A percentile compares a stretch with the other conserved stretches of the same genome.
Evolutionary conservation across 2,888 invertebrate genomes (phyloP).

Genomic region (Trileptium ribeirensis): DNA sequence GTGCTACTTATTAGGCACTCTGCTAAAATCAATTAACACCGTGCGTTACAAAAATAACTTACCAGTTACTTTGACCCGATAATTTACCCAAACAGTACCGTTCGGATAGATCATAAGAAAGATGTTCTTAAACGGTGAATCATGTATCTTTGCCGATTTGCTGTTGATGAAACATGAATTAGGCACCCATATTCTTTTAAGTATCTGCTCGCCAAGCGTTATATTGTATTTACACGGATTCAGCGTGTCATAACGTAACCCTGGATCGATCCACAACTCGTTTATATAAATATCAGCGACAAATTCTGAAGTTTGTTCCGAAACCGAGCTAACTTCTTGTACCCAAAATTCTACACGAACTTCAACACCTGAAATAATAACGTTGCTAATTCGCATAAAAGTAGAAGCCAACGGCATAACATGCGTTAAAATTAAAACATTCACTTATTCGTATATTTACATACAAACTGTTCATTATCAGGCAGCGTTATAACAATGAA

Average conservation of each 20-base stretch:
- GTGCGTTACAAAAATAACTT: no score
- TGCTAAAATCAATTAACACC: no score
- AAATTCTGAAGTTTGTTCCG: constrained; percentile 49
- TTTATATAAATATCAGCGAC: constrained; percentile 52
- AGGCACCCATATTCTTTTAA: constrained; percentile 19
- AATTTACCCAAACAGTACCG: constrained; percentile 27
- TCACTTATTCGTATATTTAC: no score
- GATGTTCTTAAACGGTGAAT: constrained; percentile 24
- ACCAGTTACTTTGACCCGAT: constrained; percentile 45
- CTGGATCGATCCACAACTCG: constrained; percentile 36
- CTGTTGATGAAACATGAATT: constrained; percentile 27
- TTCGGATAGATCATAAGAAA: constrained; percentile 24
- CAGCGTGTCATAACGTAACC: constrained; percentile 45
- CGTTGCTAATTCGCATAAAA: no score
- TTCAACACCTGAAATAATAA: constrained; percentile 40
- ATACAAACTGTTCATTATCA: no score
- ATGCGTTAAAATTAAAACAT: no score
- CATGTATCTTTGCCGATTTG: constrained; percentile 21
- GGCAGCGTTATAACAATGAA: no score
- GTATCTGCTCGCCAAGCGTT: constrained; percentile 35
- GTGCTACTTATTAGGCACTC: no score
- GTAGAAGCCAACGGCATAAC: no score
- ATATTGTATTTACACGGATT: constrained; percentile 49
- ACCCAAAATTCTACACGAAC: constrained; percentile 50
- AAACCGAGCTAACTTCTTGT: constrained; percentile 48